Base-by-base conservation (phyloP, 2,888 invertebrate genomes). In the Ichneumoninae sp. region DNA sequence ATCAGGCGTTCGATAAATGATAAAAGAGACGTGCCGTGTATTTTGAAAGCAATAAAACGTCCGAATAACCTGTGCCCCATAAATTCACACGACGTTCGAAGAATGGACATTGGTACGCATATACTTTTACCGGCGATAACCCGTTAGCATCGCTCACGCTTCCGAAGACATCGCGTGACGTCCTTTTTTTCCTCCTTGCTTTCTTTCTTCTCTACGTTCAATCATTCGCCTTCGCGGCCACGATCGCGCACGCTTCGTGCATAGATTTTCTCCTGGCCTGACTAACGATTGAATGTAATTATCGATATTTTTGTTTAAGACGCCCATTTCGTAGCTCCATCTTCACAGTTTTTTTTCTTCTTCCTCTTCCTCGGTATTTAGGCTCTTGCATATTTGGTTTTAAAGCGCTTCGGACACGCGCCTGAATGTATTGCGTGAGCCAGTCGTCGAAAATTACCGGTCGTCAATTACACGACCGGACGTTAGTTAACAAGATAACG, bases 101-200 rank as follows among this genome's bases (percentile, higher is more conserved):
- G 33, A 80, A 80, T 30, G 13, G 74, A 77, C 44, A 80, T 72
- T 65, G 68, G 60, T 74, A 19, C n/a, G 16, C 47, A 3, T 10
- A 33, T 30, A 80, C 80, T 77, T 78, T 80, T 77, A 76, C 72
- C 83, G 60, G 62, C 62, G 83, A 80, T 83, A 78, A 70, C 66
- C 85, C 83, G 79, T 80, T 80, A 83, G 76, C 52, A 50, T 69
- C 66, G 75, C 70, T 81, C 70, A 77, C 82, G 84, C 80, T 87
- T 72, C 71, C 26, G 47, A 85, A 80, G 82, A 81, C 80, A 82
- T 87, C 83, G 83, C 80, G 82, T 79, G 83, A 72, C 50, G 36
- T 54, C 40, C 30, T 72, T 72, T 57, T 75, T 65, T 71, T 19
- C 16, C 60, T 60, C 16, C 26, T 60, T 30, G 30, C 62, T 62